Percentiles rank a stretch among this genome's conserved stretches.
phyloP scores from a whole-genome alignment of 2,113 vertebrate species.

The Rhodinocichla rosea region DNA sequence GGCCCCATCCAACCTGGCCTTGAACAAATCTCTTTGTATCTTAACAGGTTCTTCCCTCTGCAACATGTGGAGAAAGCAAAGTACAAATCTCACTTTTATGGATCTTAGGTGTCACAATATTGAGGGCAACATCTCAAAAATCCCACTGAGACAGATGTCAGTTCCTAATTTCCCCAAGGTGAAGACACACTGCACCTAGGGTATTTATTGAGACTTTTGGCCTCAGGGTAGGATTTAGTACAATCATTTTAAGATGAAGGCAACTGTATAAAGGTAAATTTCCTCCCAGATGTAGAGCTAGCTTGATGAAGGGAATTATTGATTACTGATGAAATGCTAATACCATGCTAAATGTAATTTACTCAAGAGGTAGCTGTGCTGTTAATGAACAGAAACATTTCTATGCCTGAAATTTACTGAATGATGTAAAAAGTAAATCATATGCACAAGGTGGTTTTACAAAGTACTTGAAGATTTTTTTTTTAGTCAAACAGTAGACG shows the following conservation, averaged over 20 bases:
- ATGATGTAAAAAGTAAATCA: neutral
- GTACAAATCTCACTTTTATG: neutral
- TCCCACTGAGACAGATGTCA: neutral
- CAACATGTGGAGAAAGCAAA: neutral
- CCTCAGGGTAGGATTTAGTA: neutral
- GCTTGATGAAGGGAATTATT: neutral
- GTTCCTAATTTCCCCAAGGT: neutral
- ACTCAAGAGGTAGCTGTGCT: neutral
- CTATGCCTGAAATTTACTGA: neutral
- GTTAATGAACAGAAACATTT: neutral
- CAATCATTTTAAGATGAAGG: fast-evolving
- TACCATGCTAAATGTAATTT: neutral
- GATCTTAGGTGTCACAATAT: neutral
- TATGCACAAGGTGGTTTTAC: neutral
- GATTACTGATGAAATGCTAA: neutral
- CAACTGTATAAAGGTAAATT: neutral
- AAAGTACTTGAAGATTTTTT: neutral
- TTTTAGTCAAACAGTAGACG: neutral
- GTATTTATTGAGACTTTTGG: neutral
- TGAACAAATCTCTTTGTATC: neutral
- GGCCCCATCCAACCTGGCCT: neutral
- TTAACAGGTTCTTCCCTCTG: neutral
- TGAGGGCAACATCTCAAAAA: neutral
- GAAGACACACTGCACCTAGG: neutral
- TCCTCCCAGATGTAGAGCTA: neutral